Base-by-base conservation (phyloP, 1,140 invertebrate species). In the Cherax destructor region DNA sequence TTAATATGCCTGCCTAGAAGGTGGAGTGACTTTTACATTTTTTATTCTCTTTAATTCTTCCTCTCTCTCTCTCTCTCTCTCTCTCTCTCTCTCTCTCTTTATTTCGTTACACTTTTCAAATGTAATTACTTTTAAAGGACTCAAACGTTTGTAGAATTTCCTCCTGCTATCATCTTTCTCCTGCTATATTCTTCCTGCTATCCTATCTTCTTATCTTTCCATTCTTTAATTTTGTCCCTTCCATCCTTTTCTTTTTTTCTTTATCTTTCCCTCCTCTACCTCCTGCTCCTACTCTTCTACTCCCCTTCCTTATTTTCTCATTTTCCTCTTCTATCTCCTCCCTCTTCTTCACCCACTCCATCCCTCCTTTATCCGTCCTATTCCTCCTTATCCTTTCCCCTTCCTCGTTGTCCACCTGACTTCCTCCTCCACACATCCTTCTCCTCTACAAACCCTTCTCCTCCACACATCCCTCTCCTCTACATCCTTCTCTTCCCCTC, bases 1-100 rank as follows among this genome's bases (percentile, higher is more conserved):
- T 86, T 86, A 86, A 86, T 86, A 86, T 86, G 85, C 85, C 85
- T 24, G 59, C 65, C 52, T 86, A 41, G 85, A 78, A 47, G 72
- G 74, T 18, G 56, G 74, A 59, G 47, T 86, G 49, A 61, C 84
- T 49, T 56, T 11, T 86, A 13, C 24, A 56, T 24, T 30, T 76
- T 77, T 76, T 59, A 10, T 41, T 11, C 49, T 74, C 41, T 49
- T 49, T 81, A 4, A 6, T 30, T 52, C 56, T 30, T 24, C 41
- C 24, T 59, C 80, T 41, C 80, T n/a, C 30, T 56, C 80, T n/a
- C 52, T 59, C n/a, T 83, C 59, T 59, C 80, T 65, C 59, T 52
- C 84, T 76, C 49, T 76, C 41, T 41, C 74, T 78, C 74, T 59
- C 74, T 86, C 74, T 59, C 50, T 61, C 85, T 47, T 52, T 41